A percentile compares a stretch with the other conserved stretches of the same genome.
Conservation (phyloP, 2,797 vertebrate genomes). For the Erpetoichthys calabaricus region DNA sequence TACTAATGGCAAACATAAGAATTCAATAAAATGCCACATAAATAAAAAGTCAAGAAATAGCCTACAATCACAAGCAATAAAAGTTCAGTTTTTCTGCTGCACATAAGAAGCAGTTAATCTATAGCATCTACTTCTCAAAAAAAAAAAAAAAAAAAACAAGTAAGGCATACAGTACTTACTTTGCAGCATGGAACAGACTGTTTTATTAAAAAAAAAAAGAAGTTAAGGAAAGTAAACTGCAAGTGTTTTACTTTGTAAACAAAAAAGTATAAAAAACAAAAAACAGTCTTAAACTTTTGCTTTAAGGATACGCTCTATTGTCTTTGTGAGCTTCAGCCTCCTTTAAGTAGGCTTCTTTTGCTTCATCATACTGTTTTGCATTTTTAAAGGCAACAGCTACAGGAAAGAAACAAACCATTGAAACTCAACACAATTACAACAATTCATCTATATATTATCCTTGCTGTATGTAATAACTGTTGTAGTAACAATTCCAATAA, state of each 20-base stretch:
- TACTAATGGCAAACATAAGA: no score
- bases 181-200: conserved; percentile 96
- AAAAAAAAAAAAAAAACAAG: no score
- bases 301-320: conserved; percentile 89
- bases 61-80: no score
- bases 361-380: conserved; percentile 92
- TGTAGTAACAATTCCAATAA: no score
- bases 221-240: conserved; percentile 27
- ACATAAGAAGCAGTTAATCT: no score
- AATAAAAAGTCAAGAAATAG: no score
- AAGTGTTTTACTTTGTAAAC: background rate
- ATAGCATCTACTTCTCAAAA: no score
- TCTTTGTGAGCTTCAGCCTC: conserved; percentile 89
- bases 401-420: conserved; percentile 24
- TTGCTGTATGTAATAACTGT: no score
- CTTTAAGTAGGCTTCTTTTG: conserved; percentile 86
- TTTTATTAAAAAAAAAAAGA: background rate
- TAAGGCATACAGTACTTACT: conserved; percentile 61
- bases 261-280: background rate
- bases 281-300: background rate
- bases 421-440: conserved; percentile 13
- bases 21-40: no score
- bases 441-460: background rate
- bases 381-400: conserved; percentile 97
- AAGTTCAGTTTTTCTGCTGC: no score